These are phyloP conservation scores for Danionella cerebrum DNA, from an alignment of 2,113 vertebrate species.

Conservation along the genomic window DNA sequence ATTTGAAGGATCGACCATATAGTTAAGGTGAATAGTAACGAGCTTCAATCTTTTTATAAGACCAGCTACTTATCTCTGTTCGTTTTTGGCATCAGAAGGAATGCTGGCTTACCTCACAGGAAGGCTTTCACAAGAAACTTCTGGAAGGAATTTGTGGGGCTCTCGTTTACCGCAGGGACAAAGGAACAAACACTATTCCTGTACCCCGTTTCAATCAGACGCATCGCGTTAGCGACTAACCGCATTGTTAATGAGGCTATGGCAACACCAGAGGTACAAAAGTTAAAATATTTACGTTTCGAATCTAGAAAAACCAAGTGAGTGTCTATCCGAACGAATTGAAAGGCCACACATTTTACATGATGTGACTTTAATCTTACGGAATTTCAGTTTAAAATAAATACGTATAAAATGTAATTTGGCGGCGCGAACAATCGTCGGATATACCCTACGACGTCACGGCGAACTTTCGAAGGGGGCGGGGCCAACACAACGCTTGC, in stretches of 20 bases:
- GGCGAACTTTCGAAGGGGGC: too few species aligned
- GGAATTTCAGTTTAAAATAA: too few species aligned
- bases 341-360: too few species aligned
- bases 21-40: not conserved
- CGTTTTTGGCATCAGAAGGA: slow-evolving; percentile 26
- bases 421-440: too few species aligned
- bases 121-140: slow-evolving; percentile 34
- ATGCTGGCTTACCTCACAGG: slow-evolving; percentile 42
- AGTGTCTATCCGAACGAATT: too few species aligned
- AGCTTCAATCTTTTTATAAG: not conserved
- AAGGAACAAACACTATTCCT: slow-evolving; percentile 33
- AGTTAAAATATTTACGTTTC: too few species aligned
- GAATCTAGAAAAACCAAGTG: too few species aligned
- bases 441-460: too few species aligned
- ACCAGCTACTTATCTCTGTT: slow-evolving; percentile 7
- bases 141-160: slow-evolving; percentile 42
- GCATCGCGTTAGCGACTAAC: not conserved
- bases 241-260: slow-evolving; percentile 6
- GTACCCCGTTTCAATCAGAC: not conserved
- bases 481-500: too few species aligned
- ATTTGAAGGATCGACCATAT: not conserved
- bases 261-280: too few species aligned
- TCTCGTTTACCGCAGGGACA: slow-evolving; percentile 33
- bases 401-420: too few species aligned
- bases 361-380: too few species aligned